Percentiles rank a stretch among this genome's conserved stretches.
Evolutionary conservation across 2,797 vertebrate species (phyloP).

Genomic region (Parauchenoglanis punctatus): DNA sequence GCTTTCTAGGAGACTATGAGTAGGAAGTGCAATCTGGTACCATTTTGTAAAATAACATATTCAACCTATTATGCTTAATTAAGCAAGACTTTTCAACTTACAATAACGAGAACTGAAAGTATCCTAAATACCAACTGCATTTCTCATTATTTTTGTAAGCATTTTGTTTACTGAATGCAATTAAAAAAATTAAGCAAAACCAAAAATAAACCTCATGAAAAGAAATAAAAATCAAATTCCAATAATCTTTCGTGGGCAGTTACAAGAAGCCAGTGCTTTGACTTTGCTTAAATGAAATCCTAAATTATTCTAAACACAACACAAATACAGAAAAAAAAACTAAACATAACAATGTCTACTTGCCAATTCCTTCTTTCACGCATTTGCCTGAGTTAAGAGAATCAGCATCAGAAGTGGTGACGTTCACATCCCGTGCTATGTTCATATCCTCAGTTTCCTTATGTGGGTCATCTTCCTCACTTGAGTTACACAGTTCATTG

Average conservation of each 20-base stretch:
- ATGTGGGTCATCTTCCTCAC: constrained; percentile 55
- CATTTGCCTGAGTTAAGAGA: neutral
- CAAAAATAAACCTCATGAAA: neutral
- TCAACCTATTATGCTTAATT: neutral
- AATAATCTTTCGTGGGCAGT: neutral
- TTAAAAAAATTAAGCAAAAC: neutral
- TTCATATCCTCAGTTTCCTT: neutral
- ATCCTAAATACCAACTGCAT: neutral
- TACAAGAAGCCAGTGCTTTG: neutral
- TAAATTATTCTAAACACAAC: neutral
- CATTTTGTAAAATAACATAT: neutral
- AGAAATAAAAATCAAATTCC: neutral
- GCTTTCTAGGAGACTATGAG: constrained; percentile 9
- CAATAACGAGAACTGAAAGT: neutral
- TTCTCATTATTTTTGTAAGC: neutral
- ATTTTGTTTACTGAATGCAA: neutral
- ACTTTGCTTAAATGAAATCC: neutral
- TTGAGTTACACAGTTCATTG: constrained; percentile 67
- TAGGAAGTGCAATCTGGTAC: neutral
- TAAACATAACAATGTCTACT: neutral
- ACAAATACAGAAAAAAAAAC: neutral
- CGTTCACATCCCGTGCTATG: neutral
- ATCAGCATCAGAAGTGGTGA: too few species aligned
- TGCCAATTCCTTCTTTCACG: neutral
- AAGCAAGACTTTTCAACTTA: neutral